These are phyloP conservation scores for Jaculus jaculus DNA, from an alignment of 2,113 vertebrate species.

Conservation along the genomic window DNA sequence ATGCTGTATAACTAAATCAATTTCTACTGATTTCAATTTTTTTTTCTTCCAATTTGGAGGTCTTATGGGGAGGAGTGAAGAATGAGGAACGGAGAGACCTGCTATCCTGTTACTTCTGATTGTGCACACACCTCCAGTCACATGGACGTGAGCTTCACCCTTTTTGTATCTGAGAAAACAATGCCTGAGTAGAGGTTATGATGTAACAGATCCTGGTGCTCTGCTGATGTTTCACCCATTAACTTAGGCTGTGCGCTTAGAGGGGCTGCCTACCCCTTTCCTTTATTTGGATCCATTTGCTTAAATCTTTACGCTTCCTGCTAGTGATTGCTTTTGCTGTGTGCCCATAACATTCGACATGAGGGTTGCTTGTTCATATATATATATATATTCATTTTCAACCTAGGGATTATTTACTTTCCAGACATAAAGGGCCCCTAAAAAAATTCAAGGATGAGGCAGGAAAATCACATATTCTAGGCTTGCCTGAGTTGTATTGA, in stretches of 20 bases:
- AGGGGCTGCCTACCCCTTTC: background rate
- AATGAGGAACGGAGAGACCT: background rate
- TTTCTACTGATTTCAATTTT: background rate
- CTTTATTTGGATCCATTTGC: background rate
- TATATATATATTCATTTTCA: constrained; percentile 41
- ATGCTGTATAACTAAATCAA: background rate
- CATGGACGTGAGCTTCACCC: background rate
- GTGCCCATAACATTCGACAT: background rate
- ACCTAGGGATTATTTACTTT: constrained; percentile 29
- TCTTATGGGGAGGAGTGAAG: background rate
- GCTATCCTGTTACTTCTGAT: background rate
- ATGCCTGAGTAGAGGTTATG: background rate
- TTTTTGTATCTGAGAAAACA: background rate
- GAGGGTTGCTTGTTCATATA: background rate
- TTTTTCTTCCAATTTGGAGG: background rate
- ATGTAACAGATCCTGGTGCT: background rate
- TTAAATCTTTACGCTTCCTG: background rate
- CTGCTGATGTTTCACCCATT: background rate
- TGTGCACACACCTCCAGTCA: too few relatives aligned
- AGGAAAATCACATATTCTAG: background rate
- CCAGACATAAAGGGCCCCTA: background rate
- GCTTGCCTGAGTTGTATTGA: background rate
- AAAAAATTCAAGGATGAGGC: background rate
- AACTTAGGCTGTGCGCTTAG: constrained; percentile 18
- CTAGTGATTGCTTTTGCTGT: background rate